Conservation (phyloP, 2,797 vertebrate species). For the Cryptoblepharus egeriae region DNA sequence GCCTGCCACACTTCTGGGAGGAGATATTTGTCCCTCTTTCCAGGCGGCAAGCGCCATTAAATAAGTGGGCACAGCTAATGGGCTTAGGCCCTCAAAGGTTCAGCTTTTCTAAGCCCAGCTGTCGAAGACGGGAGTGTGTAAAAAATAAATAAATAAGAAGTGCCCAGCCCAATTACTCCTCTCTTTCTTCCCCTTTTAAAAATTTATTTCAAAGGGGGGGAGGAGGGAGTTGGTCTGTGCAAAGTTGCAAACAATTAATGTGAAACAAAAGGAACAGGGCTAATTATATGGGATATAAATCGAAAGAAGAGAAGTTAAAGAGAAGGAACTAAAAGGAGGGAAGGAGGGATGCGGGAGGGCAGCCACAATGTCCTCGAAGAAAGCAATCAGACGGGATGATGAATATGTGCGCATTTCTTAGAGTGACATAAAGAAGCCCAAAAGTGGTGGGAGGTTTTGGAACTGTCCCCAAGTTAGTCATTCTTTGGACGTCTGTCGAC, state of each 20-base stretch:
- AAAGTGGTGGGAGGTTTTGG: slow-evolving; percentile 60
- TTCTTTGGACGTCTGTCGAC: background rate
- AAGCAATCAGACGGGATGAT: background rate
- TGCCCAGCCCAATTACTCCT: background rate
- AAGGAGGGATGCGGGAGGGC: background rate
- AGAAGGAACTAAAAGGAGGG: slow-evolving; percentile 30
- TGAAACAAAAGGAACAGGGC: slow-evolving; percentile 77
- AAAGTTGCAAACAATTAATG: slow-evolving; percentile 83
- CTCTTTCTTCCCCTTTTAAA: slow-evolving; percentile 44
- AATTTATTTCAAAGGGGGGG: slow-evolving; percentile 62
- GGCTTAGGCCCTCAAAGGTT: slow-evolving; percentile 86
- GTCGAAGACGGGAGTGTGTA: slow-evolving; percentile 86
- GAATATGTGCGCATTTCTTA: slow-evolving; percentile 26
- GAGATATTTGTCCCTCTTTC: slow-evolving; percentile 80
- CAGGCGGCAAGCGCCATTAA: slow-evolving; percentile 87
- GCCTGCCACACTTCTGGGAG: slow-evolving; percentile 93
- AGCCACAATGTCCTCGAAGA: slow-evolving; percentile 13
- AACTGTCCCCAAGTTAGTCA: slow-evolving; percentile 34
- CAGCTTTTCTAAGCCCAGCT: slow-evolving; percentile 89
- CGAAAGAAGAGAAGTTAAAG: slow-evolving; percentile 75
- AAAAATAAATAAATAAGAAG: slow-evolving; percentile 39
- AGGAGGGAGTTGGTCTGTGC: slow-evolving; percentile 72
- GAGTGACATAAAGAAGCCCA: slow-evolving; percentile 8
- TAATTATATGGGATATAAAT: slow-evolving; percentile 78
- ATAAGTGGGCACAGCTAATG: slow-evolving; percentile 90